Evolutionary conservation across 2,113 vertebrate genomes (phyloP), one percentile per base, ranked within the genome.

Genomic region (Cavia porcellus): DNA sequence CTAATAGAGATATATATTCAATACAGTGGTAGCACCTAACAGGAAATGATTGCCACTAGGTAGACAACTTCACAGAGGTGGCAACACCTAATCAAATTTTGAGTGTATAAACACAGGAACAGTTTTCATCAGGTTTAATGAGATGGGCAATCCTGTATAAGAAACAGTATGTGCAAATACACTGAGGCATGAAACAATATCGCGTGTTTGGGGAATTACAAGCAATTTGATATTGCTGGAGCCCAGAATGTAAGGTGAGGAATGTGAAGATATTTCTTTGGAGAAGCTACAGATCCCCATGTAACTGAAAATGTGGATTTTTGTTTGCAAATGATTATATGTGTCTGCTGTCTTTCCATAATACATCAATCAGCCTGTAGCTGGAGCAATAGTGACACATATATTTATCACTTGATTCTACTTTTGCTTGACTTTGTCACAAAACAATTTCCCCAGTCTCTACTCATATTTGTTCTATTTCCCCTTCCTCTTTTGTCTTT

Each of bases 351-450:
- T 80, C 86, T 96, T 96, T 72, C 80, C 87, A 72, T 77, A 89
- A 95, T 57, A 93, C 62, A 94, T 96, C 95, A 79, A 93, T 95
- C 92, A 85, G 84, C 55, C 87, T 28, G 13, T 35, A 80, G 84
- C 89, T 47, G 80, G 62, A 96, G 57, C 70, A 94, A 87, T 0
- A 94, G 62, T 85, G 75, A 92, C 95, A 87, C 70, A 80, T 47
- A 30, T 75, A 64, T 88, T 93, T 97, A 95, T 64, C 72, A 85
- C n/a, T 81, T 77, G 57, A 68, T 89, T 96, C 96, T 89, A 52
- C 57, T 92, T 96, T 94, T 87, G 80, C 77, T 94, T 96, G 93
- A 96, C 94, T 89, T 93, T 81, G 89, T 93, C 84, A 89, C 74
- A 92, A 30, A 89, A 45, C 38, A 59, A 22, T 24, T 11, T 72